Evolutionary conservation across 2,888 invertebrate genomes (phyloP).

Genomic region (Amorpha juglandis): DNA sequence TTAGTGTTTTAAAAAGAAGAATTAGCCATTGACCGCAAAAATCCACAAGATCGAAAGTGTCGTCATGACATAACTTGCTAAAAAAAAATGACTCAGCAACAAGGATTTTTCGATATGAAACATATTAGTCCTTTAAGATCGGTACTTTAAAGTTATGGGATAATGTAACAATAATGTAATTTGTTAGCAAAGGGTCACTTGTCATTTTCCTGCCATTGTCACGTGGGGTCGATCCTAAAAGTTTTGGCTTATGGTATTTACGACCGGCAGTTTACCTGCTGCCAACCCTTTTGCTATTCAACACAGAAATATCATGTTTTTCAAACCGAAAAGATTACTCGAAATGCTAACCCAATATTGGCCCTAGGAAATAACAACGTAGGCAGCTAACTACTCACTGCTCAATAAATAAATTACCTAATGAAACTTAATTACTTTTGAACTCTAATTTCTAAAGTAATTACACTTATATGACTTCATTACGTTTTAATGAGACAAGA

Average conservation of each 20-base stretch:
- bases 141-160: not conserved
- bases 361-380: too few relatives aligned
- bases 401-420: too few relatives aligned
- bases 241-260: not conserved
- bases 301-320: not conserved
- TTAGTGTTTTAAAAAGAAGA: not conserved
- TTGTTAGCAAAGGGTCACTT: not conserved
- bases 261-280: not conserved
- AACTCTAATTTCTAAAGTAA: too few relatives aligned
- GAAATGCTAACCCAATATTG: too few relatives aligned
- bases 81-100: conserved; percentile 1
- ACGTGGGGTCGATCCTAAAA: not conserved
- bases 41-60: not conserved
- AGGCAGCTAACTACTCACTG: too few relatives aligned
- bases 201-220: not conserved
- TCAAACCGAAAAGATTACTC: too few relatives aligned
- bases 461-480: too few relatives aligned
- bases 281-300: not conserved
- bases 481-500: too few relatives aligned
- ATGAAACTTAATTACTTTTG: too few relatives aligned
- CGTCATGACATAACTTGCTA: not conserved
- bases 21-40: not conserved
- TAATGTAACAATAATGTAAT: not conserved
- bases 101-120: not conserved
- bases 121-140: not conserved